Evolutionary conservation across 2,797 vertebrate species (phyloP), one percentile per base, ranked within the genome.

Genomic region (Pseudopleuronectes americanus): DNA sequence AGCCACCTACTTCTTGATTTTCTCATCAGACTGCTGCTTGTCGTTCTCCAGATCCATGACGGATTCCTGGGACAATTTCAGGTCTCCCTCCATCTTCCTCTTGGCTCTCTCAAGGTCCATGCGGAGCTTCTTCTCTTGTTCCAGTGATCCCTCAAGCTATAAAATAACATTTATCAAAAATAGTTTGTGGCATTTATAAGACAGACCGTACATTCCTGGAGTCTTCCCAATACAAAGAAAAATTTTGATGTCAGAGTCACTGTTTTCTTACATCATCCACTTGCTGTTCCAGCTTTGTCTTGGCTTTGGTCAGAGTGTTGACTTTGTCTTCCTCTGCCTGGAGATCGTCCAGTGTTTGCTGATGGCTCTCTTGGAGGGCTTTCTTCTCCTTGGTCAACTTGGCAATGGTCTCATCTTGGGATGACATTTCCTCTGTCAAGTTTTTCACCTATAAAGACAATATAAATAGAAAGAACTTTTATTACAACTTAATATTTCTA

Each of bases 301-400:
- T 97, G 33, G 95, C 81, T 84, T 97, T 97, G 45, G 88, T 93
- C 83, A 96, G 86, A 80, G 88, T 87, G 63, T 96, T 97, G 91
- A 94, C 94, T 94, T 97, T 97, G 92, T 97, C 96, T 61, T 95
- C 95, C 75, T 96, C 96, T 91, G 93, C 95, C 89, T 93, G 96
- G 24, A 97, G 91, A 79, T 96, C 94, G 89, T 95, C 95, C 64
- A 96, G 92, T 61, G 92, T 94, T 81, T 96, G 95, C 83, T 95
- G 94, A 74, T 94, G 93, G 74, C 91, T 90, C 89, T 96, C 95
- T 83, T 95, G 94, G 65, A 95, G 86, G 43, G 92, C 91, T 79
- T 95, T 95, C 79, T 94, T 95, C 84, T 95, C 95, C 76, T 95
- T 96, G 0, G 92, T 93, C 17, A 96, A 86, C 83, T 95, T 96